Conservation (phyloP, 1,140 invertebrate species). For the Liolophura sinensis region DNA sequence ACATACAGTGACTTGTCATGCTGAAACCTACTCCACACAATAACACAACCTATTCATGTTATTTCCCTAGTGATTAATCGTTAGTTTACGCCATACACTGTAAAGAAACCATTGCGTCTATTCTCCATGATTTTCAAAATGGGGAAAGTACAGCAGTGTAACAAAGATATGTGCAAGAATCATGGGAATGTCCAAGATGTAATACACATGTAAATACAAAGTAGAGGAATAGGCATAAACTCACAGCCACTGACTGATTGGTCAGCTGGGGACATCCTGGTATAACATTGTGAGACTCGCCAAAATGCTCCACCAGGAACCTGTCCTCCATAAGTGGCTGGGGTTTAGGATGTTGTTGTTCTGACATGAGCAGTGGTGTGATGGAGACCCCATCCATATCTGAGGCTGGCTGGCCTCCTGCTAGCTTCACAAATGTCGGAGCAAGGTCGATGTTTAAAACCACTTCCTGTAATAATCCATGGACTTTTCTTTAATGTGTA, state of each 20-base stretch:
- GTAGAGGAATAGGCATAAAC: slow-evolving; percentile 17
- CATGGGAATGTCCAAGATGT: not conserved
- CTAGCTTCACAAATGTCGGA: slow-evolving; percentile 76
- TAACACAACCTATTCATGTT: not conserved
- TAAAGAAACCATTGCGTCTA: not conserved
- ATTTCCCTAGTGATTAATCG: too few species aligned
- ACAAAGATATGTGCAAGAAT: not conserved
- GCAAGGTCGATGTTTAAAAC: slow-evolving; percentile 80
- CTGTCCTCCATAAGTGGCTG: slow-evolving; percentile 17
- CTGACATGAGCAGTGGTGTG: slow-evolving; percentile 40
- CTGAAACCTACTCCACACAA: not conserved
- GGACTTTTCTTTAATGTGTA: slow-evolving; percentile 76
- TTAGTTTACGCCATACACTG: not conserved
- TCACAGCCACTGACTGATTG: slow-evolving; percentile 46
- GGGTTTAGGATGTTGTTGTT: slow-evolving; percentile 10
- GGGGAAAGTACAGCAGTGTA: too few species aligned
- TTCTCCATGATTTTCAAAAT: not conserved
- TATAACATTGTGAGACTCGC: slow-evolving; percentile 67
- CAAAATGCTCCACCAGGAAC: slow-evolving; percentile 77
- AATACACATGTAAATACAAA: not conserved
- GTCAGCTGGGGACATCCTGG: slow-evolving; percentile 42
- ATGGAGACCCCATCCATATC: slow-evolving; percentile 73
- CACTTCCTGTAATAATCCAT: slow-evolving; percentile 66
- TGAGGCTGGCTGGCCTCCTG: slow-evolving; percentile 54
- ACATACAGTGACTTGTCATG: slow-evolving; percentile 25